A percentile compares a stretch with the other conserved stretches of the same genome.
These are phyloP conservation scores for Heliopora coerulea DNA, from an alignment of 92 coral and sea anemone genomes.

Conservation along the genomic window DNA sequence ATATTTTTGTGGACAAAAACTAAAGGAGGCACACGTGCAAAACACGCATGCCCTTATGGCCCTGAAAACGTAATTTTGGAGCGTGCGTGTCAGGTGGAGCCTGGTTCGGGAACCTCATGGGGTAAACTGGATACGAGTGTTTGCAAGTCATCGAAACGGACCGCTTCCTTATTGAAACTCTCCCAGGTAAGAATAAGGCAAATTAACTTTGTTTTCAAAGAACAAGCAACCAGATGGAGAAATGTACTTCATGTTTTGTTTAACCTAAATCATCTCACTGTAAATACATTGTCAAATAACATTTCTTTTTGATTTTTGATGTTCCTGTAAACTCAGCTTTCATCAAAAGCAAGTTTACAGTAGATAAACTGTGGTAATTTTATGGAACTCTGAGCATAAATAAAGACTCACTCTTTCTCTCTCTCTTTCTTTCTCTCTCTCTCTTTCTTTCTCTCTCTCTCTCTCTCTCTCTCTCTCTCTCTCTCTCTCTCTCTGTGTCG, in stretches of 20 bases:
- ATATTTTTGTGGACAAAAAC: conserved; percentile 20
- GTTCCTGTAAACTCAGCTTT: background rate
- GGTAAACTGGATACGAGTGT: conserved; percentile 1
- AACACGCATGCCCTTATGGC: conserved; percentile 33
- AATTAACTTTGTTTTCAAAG: background rate
- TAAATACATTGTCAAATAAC: too few relatives aligned
- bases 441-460: too few relatives aligned
- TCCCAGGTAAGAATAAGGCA: conserved; percentile 11
- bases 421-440: too few relatives aligned
- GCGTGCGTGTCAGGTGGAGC: background rate
- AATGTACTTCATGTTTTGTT: background rate
- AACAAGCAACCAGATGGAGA: background rate
- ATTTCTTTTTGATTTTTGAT: too few relatives aligned
- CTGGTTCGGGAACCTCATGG: background rate
- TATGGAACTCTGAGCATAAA: too few relatives aligned
- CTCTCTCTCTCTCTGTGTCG: too few relatives aligned
- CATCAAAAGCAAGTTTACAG: background rate
- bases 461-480: too few relatives aligned
- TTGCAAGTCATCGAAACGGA: conserved; percentile 17
- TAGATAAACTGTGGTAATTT: too few relatives aligned
- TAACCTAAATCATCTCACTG: too few relatives aligned
- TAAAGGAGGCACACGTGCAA: background rate
- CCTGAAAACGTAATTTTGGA: conserved; percentile 10
- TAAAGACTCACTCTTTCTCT: too few relatives aligned
- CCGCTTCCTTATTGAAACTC: conserved; percentile 6